phyloP scores from a whole-genome alignment of 2,888 invertebrate genomes.

The Branchellion lobata region DNA sequence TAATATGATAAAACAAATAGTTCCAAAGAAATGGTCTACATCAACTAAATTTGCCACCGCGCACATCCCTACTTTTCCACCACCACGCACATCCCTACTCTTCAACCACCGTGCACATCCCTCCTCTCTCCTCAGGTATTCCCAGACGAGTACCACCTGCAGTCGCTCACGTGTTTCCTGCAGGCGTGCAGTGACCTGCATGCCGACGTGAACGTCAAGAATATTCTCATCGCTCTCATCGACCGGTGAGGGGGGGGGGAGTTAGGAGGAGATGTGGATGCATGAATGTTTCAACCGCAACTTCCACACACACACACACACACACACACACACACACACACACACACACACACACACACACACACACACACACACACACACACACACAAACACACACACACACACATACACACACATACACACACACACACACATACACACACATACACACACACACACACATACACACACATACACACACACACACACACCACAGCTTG shows the following conservation, averaged over 20 bases:
- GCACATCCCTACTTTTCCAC: too few species aligned
- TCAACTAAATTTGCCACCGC: too few species aligned
- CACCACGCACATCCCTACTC: too few species aligned
- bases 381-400: too few species aligned
- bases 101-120: too few species aligned
- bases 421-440: not conserved
- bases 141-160: slow-evolving; percentile 97
- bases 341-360: not conserved
- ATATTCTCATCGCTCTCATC: slow-evolving; percentile 92
- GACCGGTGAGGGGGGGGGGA: slow-evolving; percentile 66
- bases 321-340: not conserved
- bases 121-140: slow-evolving; percentile 70
- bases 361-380: not conserved
- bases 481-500: slow-evolving; percentile 53
- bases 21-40: too few species aligned
- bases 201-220: slow-evolving; percentile 92
- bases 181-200: slow-evolving; percentile 96
- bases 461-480: not conserved
- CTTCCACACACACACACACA: not conserved
- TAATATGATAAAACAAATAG: too few species aligned
- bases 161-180: slow-evolving; percentile 88
- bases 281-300: not conserved
- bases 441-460: not conserved
- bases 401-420: too few species aligned
- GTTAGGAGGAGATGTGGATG: slow-evolving; percentile 44